Base-by-base conservation (phyloP, 2,797 vertebrate species). In the Phyllotis vaccarum region DNA sequence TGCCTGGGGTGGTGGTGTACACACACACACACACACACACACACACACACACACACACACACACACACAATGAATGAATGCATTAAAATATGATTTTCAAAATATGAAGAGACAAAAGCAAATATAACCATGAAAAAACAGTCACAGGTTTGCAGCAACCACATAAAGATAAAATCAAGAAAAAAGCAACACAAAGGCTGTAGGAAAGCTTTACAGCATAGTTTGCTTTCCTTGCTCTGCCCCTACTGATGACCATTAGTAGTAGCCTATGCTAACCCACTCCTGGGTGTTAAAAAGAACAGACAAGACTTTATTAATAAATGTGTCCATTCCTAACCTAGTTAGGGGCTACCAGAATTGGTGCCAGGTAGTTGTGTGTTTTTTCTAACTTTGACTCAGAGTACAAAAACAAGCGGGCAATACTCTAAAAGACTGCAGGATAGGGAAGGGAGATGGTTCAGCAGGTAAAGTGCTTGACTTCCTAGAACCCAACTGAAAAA, bases 101-200 rank as follows among this genome's bases (percentile, higher is more conserved):
- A 49, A 78, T 31, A 78, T 34, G 13, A 34, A 52, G 75, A 52
- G 49, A 78, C 31, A 31, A 79, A 79, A 79, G 16, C 76, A 79
- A 79, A n/a, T 79, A 19, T 54, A 54, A 54, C 31, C n/a, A 31
- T 79, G 49, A 49, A 21, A 54, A 62, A 68, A 29, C 27, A 68
- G 66, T 79, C 52, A 94, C 52, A 94, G 64, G 64, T 72, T 56
- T 93, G 74, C 31, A 93, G 80, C 29, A 89, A 79, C 40, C 54
- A 75, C 76, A 52, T 9, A 27, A 81, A 93, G 64, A 37, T 14
- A 52, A 8, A 83, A 89, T 27, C 7, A 49, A 83, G 40, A 79
- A 88, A 70, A 78, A 13, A 46, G 14, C 43, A 85, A 95, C 29
- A 78, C 56, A 86, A 80, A 79, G 66, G 60, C 34, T 29, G 0